These are phyloP conservation scores for Chlamydotis undulata DNA, from an alignment of 2,113 vertebrate species.

Conservation along the genomic window DNA sequence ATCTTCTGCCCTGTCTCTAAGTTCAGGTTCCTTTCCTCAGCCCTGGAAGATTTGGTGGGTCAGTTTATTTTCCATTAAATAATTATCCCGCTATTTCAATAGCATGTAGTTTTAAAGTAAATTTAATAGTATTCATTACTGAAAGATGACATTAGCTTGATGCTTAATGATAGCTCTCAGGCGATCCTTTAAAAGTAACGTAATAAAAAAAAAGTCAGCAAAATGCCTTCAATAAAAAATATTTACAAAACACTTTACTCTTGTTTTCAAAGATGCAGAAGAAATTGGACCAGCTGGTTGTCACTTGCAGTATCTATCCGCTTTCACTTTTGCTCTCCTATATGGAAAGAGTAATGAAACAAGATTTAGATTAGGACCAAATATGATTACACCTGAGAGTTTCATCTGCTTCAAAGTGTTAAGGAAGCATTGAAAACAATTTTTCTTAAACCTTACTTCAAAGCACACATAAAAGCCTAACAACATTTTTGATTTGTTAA, in stretches of 20 bases:
- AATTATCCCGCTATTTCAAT: not conserved
- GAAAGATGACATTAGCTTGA: not conserved
- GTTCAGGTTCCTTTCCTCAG: not conserved
- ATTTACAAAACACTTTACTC: not conserved
- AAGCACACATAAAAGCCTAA: not conserved
- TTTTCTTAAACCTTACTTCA: not conserved
- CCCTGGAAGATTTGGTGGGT: not conserved
- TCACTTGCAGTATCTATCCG: constrained; percentile 97
- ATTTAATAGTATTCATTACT: not conserved
- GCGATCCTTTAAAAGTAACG: not conserved
- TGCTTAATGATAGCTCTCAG: not conserved
- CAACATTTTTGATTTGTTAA: not conserved
- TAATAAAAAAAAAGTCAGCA: not conserved
- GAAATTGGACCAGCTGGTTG: not conserved
- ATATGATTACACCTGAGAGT: not conserved
- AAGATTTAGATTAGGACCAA: not conserved
- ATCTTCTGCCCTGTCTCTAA: not conserved
- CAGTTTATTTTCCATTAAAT: not conserved
- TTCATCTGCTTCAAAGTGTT: not conserved
- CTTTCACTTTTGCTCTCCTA: constrained; percentile 97
- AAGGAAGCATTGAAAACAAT: not conserved
- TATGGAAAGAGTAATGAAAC: constrained; percentile 33
- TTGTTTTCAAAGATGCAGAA: not conserved
- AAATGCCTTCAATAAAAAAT: constrained; percentile 63
- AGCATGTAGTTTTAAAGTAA: not conserved